Evolutionary conservation across 2,888 invertebrate genomes (phyloP), one percentile per base, ranked within the genome.

Genomic region (Tiliacea aurago): DNA sequence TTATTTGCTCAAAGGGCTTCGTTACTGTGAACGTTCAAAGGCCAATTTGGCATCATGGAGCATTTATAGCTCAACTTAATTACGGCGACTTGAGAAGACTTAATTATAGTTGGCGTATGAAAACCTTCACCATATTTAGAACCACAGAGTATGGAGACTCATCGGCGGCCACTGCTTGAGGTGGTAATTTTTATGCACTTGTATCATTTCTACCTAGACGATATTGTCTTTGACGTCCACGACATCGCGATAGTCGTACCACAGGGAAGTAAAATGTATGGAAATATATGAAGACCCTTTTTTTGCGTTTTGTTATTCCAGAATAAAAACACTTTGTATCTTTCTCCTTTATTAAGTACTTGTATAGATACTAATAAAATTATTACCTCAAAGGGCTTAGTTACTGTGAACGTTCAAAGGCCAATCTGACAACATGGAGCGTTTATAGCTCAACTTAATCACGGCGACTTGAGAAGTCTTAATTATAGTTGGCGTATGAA

Each of bases 1-100:
- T 77, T 61, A 76, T 49, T 43, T 15, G 4, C 71, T 61, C 70
- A 64, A 70, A 77, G 58, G 43, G 53, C 41, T 47, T 37, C 63
- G 28, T 20, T 23, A 20, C 28, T 23, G 59, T 37, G 15, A 64
- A 33, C 18, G 51, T 53, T 64, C 64, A 61, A 71, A 64, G 47
- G 51, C 33, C 53, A 51, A 62, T 56, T 47, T 63, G n/a, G 28
- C 70, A 33, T 61, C 53, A 72, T 33, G 43, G 47, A 77, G 13
- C 47, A 15, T 78, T 55, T 37, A 10, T 18, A 76, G 47, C 64
- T 33, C 18, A 41, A 58, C 71, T 64, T 43, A 51, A 53, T 59
- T 61, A 71, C 20, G 4, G n/a, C 4, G 23, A 47, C 76, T 55
- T 47, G 41, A 33, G 23, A n/a, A 53, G 9, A 64, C 18, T 33